Evolutionary conservation across 2,113 vertebrate species (phyloP), one percentile per base, ranked within the genome.

Genomic region (Rhabdomys dilectus): DNA sequence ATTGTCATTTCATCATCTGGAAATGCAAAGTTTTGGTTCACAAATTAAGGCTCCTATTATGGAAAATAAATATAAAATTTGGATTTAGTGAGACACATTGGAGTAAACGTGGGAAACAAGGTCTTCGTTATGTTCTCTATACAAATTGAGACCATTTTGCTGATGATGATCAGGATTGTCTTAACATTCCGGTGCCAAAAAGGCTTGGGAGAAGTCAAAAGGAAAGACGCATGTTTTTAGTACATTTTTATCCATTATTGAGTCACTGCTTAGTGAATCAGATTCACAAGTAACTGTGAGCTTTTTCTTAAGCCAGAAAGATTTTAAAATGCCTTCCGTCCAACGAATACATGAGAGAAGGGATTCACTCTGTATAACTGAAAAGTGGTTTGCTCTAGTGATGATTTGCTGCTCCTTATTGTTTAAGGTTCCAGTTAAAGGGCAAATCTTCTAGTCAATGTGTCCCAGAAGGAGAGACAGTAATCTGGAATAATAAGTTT

Each of bases 381-480:
- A 94, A 53, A 91, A 72, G 2, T 94, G 19, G 8, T 77, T 87
- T 89, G 16, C 60, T 90, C 80, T 97, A 60, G 53, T 88, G 88
- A 88, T 80, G 56, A 66, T 84, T 70, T 94, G 70, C 70, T 90
- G 42, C 90, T 72, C 80, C 45, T 90, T 95, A 77, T 92, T 96
- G 58, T 97, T 93, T 64, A 95, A 96, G 88, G 96, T 97, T 93
- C 78, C 75, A 72, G 51, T 84, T 98, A 94, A 96, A 91, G 56
- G 96, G 96, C 87, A 75, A 77, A 34, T 75, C 93, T 93, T 95
- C 89, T 89, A 97, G 94, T 96, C 93, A 88, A 34, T 96, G 91
- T 96, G 60, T 97, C 51, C 36, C 60, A 92, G 70, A 89, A 89
- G 96, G 95, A 81, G 68, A 39, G 64, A 81, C 8, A 85, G 76